A percentile compares a stretch with the other conserved stretches of the same genome.
These are phyloP conservation scores for Panagrolaimus sp. DNA, from an alignment of 1,140 invertebrate genomes.

Conservation along the genomic window DNA sequence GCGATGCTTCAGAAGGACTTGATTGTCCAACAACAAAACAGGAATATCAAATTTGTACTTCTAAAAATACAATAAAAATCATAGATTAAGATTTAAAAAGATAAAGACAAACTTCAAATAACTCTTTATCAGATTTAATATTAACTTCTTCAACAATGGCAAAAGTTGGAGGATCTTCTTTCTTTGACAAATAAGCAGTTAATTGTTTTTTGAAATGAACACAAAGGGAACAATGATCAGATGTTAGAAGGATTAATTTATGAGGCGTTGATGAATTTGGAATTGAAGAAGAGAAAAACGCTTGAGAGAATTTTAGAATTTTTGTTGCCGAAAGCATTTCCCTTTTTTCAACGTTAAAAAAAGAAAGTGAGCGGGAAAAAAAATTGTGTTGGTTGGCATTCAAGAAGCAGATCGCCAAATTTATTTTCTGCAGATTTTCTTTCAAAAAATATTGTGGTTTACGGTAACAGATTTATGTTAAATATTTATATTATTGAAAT, in stretches of 20 bases:
- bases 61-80: constrained; percentile 14
- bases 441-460: no score
- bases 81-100: background rate
- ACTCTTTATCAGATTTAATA: background rate
- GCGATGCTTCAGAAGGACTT: constrained; percentile 25
- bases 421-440: no score
- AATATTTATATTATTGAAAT: no score
- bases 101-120: background rate
- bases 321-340: no score
- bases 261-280: background rate
- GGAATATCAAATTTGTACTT: constrained; percentile 35
- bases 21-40: constrained; percentile 25
- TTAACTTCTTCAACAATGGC: background rate
- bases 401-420: no score
- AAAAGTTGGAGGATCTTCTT: constrained; percentile 14
- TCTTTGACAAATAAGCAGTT: constrained; percentile 2
- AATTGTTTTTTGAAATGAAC: constrained; percentile 33
- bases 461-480: no score
- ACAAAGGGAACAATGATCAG: constrained; percentile 29
- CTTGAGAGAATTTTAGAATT: no score
- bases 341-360: no score
- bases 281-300: no score
- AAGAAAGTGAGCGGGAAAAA: no score
- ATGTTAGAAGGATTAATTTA: constrained; percentile 18
- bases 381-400: no score